phyloP scores from a whole-genome alignment of 2,113 vertebrate species.

The Tympanuchus pallidicinctus region DNA sequence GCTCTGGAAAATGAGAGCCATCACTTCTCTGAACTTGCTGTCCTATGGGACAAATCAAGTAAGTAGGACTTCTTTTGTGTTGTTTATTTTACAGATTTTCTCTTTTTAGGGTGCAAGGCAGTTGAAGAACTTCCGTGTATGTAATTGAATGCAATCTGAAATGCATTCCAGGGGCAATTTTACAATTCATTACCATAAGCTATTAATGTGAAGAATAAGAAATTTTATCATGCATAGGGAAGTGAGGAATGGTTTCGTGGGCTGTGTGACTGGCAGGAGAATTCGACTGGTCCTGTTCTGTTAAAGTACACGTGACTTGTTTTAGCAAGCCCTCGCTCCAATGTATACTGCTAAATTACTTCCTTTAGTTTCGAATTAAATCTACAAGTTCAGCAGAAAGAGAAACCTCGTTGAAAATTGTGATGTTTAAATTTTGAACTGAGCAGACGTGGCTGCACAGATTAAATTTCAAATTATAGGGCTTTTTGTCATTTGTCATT shows the following conservation, averaged over 20 bases:
- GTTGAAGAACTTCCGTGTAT: background rate
- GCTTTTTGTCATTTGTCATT: background rate
- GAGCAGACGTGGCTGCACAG: background rate
- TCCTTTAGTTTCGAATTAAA: background rate
- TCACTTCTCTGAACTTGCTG: conserved; percentile 83
- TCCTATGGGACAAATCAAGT: conserved; percentile 90
- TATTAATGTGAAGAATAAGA: background rate
- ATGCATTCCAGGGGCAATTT: background rate
- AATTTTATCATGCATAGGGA: background rate
- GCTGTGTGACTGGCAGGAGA: background rate
- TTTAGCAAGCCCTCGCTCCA: background rate
- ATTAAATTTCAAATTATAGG: background rate
- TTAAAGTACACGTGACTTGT: background rate
- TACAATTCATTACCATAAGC: background rate
- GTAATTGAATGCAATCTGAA: background rate
- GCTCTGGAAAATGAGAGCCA: conserved; percentile 83
- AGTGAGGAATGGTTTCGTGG: background rate
- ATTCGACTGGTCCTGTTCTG: background rate
- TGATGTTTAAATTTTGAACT: background rate
- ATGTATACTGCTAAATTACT: background rate
- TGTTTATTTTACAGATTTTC: background rate
- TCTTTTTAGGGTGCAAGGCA: background rate
- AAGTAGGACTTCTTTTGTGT: conserved; percentile 74
- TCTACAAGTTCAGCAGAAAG: background rate
- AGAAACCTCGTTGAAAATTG: background rate